Evolutionary conservation across 2,888 invertebrate genomes (phyloP), one percentile per base, ranked within the genome.

Genomic region (Cephonodes hylas): DNA sequence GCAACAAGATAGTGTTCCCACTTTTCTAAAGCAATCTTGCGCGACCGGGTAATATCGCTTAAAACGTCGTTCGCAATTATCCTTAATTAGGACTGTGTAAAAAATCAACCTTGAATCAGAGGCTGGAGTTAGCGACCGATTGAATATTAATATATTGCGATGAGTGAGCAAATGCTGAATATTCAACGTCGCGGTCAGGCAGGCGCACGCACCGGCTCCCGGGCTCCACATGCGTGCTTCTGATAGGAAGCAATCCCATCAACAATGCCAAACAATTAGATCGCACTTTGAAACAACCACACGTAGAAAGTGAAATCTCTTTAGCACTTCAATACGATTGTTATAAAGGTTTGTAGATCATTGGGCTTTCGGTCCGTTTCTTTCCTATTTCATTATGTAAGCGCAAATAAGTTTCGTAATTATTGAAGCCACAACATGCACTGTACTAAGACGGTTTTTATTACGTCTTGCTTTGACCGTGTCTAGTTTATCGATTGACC

Each of bases 151-250:
- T 83, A 79, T 74, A 80, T 72, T 69, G 76, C 80, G 75, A 84
- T 80, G 80, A 81, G 80, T 83, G 81, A 86, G 79, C 80, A 83
- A 77, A 75, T 74, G 75, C 75, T 89, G 83, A 86, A 89, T 89
- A 89, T 88, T 85, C 81, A 89, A 82, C 86, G 90, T 80, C 74
- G 72, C 88, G 89, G 85, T 85, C 81, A 83, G 80, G 71, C 83
- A 82, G 78, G 64, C 80, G 76, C 86, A 86, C 85, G 85, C 85
- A 83, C 73, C 20, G 18, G 13, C 57, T 31, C 42, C 58, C n/a
- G 27, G 25, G 23, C 5, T 22, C 23, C 8, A 48, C 59, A 48
- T 38, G 60, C 42, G 56, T 42, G 23, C 65, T 64, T 66, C 61
- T 64, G 58, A 31, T 58, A 56, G 38, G 31, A 8, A 48, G 22